A percentile compares a stretch with the other conserved stretches of the same genome.
phyloP scores from a whole-genome alignment of 2,113 vertebrate genomes.

The Pheucticus melanocephalus region DNA sequence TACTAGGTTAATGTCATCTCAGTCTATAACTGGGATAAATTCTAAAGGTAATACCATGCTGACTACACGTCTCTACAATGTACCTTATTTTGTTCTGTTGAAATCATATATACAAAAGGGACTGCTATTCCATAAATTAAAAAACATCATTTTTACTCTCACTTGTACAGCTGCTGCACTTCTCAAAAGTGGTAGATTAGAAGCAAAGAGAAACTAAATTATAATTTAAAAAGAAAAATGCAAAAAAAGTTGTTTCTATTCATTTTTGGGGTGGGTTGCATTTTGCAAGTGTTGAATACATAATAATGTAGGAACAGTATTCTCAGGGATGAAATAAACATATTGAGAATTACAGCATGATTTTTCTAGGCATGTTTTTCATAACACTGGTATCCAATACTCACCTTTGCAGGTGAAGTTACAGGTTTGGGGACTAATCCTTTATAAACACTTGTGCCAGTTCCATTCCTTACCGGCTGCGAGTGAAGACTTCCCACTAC shows the following conservation, averaged over 20 bases:
- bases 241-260: not conserved
- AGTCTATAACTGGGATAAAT: not conserved
- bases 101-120: not conserved
- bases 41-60: not conserved
- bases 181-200: not conserved
- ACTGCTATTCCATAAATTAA: not conserved
- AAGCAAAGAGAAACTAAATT: not conserved
- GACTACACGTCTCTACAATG: accelerated
- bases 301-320: not conserved
- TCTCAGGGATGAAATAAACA: not conserved
- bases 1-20: not conserved
- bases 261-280: not conserved
- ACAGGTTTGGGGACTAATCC: slow-evolving; percentile 73
- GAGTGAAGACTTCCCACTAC: slow-evolving; percentile 61
- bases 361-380: not conserved
- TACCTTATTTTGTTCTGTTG: not conserved
- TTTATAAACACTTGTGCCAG: slow-evolving; percentile 71
- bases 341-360: not conserved
- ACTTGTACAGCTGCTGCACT: not conserved
- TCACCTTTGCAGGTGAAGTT: slow-evolving; percentile 74
- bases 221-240: not conserved
- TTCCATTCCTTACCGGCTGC: slow-evolving; percentile 70
- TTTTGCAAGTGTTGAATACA: not conserved
- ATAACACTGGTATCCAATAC: not conserved
- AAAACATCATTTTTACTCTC: not conserved